A percentile compares a stretch with the other conserved stretches of the same genome.
Conservation (phyloP, 37 sponge, comb jelly and placozoan genomes). For the Agelas oroides region DNA sequence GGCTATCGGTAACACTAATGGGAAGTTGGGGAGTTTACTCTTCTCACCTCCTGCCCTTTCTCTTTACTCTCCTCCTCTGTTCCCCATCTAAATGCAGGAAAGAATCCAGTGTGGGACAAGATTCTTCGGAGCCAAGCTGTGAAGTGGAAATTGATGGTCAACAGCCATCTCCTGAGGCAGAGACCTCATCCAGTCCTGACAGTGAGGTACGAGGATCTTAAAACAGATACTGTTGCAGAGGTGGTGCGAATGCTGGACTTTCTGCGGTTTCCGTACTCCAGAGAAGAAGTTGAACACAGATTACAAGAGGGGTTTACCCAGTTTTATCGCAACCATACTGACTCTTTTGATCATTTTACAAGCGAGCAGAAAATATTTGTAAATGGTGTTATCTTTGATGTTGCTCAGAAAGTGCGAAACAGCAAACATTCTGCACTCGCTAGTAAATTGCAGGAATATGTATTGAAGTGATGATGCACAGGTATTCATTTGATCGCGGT, state of each 20-base stretch:
- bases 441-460: background rate
- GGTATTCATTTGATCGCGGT: too few species aligned
- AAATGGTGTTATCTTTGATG: background rate
- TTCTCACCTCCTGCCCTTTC: background rate
- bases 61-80: too few species aligned
- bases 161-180: background rate
- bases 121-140: background rate
- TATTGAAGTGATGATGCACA: too few species aligned
- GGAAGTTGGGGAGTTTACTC: too few species aligned
- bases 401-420: background rate
- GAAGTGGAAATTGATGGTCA: constrained; percentile 23
- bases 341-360: constrained; percentile 21
- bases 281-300: background rate
- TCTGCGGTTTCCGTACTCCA: background rate
- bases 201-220: constrained; percentile 27
- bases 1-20: too few species aligned
- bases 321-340: constrained; percentile 27
- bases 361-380: constrained; percentile 14
- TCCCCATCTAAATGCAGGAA: background rate
- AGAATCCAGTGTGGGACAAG: constrained; percentile 21
- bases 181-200: constrained; percentile 4
- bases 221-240: background rate
- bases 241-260: constrained; percentile 5
- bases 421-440: background rate
- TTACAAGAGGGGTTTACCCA: constrained; percentile 6